Evolutionary conservation across 92 coral and sea anemone species (phyloP), one percentile per base, ranked within the genome.

Genomic region (Chrysogorgia sp.): DNA sequence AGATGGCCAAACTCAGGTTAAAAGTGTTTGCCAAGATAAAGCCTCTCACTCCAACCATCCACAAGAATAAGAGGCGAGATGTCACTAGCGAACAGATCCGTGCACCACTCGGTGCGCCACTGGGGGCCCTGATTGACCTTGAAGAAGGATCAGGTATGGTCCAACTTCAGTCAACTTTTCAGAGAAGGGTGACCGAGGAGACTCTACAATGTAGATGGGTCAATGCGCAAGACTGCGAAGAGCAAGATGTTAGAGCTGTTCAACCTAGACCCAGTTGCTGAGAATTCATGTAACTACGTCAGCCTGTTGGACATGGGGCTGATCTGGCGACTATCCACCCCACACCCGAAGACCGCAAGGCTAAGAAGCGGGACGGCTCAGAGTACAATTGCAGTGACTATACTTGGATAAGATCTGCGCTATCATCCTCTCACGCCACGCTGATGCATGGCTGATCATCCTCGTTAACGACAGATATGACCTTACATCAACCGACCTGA

Each of bases 111-210:
- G 75, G 75, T 67, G 66, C 81, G 30, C 67, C 81, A 29, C 40
- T 75, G 70, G 81, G 55, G 34, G 81, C 81, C 53, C 70, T 75
- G 52, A 57, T 75, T 40, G 67, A 62, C 70, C 66, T 75, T 7
- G 81, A 52, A 62, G 81, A 75, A 52, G 81, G 81, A 43, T 75
- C 81, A 58, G 70, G 81, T 49, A 59, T 62, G 81, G 67, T 75
- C 66, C 69, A 75, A 62, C 81, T 75, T 65, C 69, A 75, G 55
- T 37, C 81, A 57, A 70, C 57, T 55, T 35, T 75, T 21, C 69
- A 75, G 57, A 75, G 35, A 23, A 75, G 81, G 52, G 81, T 75
- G 55, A 75, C 81, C 34, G 81, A 75, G 67, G 81, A 75, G 49
- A 56, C 64, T 75, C 47, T 75, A 57, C 57, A 75, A 59, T 34